Conservation (phyloP, 2,888 invertebrate genomes). For the Dasysyrphus tricinctus region DNA sequence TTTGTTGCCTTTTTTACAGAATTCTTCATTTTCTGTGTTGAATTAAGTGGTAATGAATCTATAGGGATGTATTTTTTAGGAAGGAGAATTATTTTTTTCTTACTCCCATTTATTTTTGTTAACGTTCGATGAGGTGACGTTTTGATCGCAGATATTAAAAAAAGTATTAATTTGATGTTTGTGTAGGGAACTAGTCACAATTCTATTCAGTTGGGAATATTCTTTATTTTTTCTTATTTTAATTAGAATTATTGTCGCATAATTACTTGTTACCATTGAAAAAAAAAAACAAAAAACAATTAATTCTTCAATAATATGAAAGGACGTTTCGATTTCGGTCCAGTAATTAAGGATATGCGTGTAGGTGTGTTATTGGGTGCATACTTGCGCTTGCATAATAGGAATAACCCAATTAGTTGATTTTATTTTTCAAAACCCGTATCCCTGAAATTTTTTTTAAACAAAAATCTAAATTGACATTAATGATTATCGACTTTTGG, state of each 20-base stretch:
- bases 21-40: conserved; percentile 19
- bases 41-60: conserved; percentile 57
- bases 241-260: neutral
- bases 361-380: conserved; percentile 13
- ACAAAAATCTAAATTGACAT: too few relatives aligned
- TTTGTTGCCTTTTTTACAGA: neutral
- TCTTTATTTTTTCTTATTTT: neutral
- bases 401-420: neutral
- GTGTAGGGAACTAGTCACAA: neutral
- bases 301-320: neutral
- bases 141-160: conserved; percentile 21
- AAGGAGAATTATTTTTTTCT: conserved; percentile 30
- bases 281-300: neutral
- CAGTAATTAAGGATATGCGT: neutral
- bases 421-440: too few relatives aligned
- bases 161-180: neutral
- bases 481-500: neutral
- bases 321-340: neutral
- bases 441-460: too few relatives aligned
- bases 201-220: neutral
- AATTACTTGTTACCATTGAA: conserved; percentile 4
- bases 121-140: conserved; percentile 33
- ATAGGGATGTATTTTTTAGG: conserved; percentile 38
- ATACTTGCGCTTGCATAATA: conserved; percentile 30
- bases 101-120: neutral